phyloP scores from a whole-genome alignment of 2,797 vertebrate species.

The Smutsia gigantea region DNA sequence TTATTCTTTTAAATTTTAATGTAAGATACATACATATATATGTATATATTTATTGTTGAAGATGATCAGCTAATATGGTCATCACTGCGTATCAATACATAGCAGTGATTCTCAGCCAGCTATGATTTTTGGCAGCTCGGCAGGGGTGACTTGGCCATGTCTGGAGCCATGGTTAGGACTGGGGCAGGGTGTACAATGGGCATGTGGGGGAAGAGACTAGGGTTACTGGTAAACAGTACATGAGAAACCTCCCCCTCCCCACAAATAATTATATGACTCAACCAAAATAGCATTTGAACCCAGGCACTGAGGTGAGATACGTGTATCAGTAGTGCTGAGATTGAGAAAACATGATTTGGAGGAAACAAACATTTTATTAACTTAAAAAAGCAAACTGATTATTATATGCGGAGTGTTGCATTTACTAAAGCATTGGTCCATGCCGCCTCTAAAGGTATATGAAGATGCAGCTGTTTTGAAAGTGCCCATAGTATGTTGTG shows the following conservation, averaged over 20 bases:
- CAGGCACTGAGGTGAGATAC: not conserved
- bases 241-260: not conserved
- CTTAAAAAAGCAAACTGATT: not conserved
- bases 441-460: not conserved
- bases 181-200: fast-evolving
- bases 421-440: not conserved
- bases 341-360: not conserved
- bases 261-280: not conserved
- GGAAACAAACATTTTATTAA: not conserved
- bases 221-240: not conserved
- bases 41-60: not conserved
- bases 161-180: not conserved
- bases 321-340: not conserved
- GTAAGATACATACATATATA: not conserved
- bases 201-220: not conserved
- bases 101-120: not conserved
- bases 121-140: not conserved
- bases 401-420: not conserved
- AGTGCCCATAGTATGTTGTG: not conserved
- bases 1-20: not conserved
- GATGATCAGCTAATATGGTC: not conserved
- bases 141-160: not conserved
- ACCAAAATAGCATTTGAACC: not conserved
- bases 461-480: not conserved
- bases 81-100: not conserved